Evolutionary conservation across 2,888 invertebrate species (phyloP).

Genomic region (Augiades crinisus): DNA sequence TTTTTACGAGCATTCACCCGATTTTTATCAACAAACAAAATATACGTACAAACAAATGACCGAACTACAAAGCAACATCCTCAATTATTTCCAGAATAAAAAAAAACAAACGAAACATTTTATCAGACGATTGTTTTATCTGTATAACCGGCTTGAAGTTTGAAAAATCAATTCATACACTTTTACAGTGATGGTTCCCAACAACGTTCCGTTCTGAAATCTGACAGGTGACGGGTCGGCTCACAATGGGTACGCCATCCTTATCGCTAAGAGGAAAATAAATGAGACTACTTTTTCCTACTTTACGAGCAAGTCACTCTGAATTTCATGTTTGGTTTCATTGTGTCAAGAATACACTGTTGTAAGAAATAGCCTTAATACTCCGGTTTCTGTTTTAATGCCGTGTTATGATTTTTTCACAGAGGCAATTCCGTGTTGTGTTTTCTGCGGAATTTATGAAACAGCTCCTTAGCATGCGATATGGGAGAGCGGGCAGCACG

Average conservation of each 20-base stretch:
- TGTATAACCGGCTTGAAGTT: conserved; percentile 1
- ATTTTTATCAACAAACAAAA: too few relatives aligned
- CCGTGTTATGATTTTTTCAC: conserved; percentile 18
- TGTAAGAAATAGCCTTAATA: conserved; percentile 8
- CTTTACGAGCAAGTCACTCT: conserved; percentile 52
- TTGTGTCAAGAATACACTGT: conserved; percentile 30
- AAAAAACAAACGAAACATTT: too few relatives aligned
- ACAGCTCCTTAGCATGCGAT: conserved; percentile 22
- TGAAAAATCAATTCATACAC: conserved; percentile 46
- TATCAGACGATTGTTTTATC: background rate
- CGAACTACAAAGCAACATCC: too few relatives aligned
- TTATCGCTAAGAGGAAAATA: conserved; percentile 70
- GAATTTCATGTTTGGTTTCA: conserved; percentile 52
- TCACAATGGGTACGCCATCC: conserved; percentile 56
- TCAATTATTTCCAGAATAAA: too few relatives aligned
- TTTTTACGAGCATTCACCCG: too few relatives aligned
- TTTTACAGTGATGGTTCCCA: conserved; percentile 35
- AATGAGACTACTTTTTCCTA: conserved; percentile 65
- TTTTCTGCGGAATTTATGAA: conserved; percentile 22
- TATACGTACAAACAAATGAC: too few relatives aligned
- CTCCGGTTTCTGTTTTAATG: conserved; percentile 8
- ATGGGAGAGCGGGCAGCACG: conserved; percentile 16
- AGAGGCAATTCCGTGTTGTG: conserved; percentile 12
- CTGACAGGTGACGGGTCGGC: conserved; percentile 63
- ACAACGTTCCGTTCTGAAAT: conserved; percentile 48